Evolutionary conservation across 2,888 invertebrate genomes (phyloP).

Genomic region (Slavum lentiscoides): DNA sequence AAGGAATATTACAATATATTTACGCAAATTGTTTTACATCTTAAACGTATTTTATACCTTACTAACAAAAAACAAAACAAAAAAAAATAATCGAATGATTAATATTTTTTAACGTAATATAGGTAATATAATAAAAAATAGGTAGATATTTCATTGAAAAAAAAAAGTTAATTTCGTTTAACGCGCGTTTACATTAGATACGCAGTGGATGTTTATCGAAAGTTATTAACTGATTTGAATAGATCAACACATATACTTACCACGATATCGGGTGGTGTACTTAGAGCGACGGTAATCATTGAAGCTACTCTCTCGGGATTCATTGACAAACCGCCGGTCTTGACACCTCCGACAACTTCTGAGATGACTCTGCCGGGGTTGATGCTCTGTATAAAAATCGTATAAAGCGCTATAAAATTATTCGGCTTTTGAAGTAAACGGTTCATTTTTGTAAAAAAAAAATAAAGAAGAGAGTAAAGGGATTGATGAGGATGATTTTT

Average conservation of each 20-base stretch:
- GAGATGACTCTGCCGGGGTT: neutral
- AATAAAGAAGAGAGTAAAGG: neutral
- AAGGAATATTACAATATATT: no score
- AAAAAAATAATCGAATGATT: no score
- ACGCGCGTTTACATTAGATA: no score
- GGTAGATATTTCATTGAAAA: no score
- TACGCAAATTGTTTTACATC: no score
- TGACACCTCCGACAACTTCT: neutral
- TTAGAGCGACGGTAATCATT: constrained; percentile 27
- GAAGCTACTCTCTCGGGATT: constrained; percentile 37
- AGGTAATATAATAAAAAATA: no score
- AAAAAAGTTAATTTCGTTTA: no score
- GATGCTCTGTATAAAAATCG: constrained; percentile 18
- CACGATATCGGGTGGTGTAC: constrained; percentile 21
- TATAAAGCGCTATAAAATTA: neutral
- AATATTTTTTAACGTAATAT: no score
- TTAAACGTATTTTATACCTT: no score
- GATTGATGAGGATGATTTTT: neutral
- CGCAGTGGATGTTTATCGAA: no score
- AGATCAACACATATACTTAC: neutral
- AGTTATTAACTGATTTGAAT: no score
- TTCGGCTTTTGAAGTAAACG: neutral
- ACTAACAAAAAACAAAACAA: no score
- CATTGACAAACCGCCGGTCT: neutral
- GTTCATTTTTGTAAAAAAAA: neutral